Evolutionary conservation across 2,888 invertebrate genomes (phyloP).

Genomic region (Andrena haemorrhoa): DNA sequence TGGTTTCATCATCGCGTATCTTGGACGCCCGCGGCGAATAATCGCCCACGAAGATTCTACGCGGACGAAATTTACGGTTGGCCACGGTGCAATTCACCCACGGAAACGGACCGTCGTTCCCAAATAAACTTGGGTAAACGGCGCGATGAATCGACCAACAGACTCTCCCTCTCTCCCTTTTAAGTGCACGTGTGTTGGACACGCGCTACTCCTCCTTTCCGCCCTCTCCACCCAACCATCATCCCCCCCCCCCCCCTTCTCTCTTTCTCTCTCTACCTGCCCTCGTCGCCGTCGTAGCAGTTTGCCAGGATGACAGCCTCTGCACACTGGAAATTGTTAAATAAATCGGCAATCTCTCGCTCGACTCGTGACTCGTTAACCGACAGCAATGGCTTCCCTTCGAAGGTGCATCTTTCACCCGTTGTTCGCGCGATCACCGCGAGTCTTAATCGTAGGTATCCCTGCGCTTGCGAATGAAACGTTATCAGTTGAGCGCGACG

Average conservation of each 20-base stretch:
- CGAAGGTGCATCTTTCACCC: too few relatives aligned
- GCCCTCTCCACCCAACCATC: not conserved
- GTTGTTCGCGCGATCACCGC: too few relatives aligned
- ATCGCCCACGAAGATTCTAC: constrained; percentile 76
- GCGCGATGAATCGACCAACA: constrained; percentile 66
- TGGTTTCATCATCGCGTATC: constrained; percentile 77
- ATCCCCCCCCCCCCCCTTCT: constrained; percentile 8
- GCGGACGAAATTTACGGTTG: constrained; percentile 73
- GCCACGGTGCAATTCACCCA: constrained; percentile 76
- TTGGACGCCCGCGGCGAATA: constrained; percentile 77
- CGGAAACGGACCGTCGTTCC: constrained; percentile 75
- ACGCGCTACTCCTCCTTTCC: constrained; percentile 54
- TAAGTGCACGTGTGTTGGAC: constrained; percentile 57
- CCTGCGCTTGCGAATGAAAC: too few relatives aligned
- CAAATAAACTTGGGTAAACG: constrained; percentile 75
- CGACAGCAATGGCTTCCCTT: not conserved
- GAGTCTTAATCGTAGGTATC: too few relatives aligned
- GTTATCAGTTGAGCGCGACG: too few relatives aligned
- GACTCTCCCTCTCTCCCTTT: constrained; percentile 30
- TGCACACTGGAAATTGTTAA: not conserved
- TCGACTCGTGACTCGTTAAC: not conserved
- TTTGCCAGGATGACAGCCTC: not conserved
- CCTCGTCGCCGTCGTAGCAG: not conserved
- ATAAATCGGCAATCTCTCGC: not conserved
- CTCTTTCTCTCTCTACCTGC: too few relatives aligned